Conservation (phyloP, 2,797 vertebrate genomes). For the Coccyzus lansbergi region DNA sequence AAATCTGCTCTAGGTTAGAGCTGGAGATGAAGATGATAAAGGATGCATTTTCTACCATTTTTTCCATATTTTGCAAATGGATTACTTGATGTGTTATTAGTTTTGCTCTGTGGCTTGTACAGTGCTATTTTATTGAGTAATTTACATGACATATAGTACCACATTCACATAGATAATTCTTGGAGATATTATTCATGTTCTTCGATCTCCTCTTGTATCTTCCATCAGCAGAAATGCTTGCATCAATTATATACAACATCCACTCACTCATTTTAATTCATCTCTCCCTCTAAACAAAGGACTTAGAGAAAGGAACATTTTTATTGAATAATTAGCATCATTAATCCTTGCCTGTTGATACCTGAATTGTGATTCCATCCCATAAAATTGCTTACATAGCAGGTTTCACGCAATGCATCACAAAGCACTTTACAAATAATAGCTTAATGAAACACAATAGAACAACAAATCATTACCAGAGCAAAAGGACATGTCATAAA, state of each 20-base stretch:
- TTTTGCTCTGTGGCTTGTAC: conserved; percentile 23
- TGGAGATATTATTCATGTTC: conserved; percentile 10
- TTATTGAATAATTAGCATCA: conserved; percentile 53
- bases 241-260: background rate
- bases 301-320: conserved; percentile 35
- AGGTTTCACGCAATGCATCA: conserved; percentile 26
- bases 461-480: conserved; percentile 55
- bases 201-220: background rate
- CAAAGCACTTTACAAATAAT: conserved; percentile 58
- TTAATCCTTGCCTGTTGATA: conserved; percentile 58
- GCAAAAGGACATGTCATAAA: conserved; percentile 51
- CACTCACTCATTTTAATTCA: conserved; percentile 5
- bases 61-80: background rate
- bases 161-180: background rate
- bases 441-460: conserved; percentile 50
- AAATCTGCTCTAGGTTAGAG: background rate
- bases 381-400: conserved; percentile 29
- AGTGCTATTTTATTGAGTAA: conserved; percentile 10
- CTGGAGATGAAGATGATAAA: background rate
- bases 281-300: background rate
- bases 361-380: conserved; percentile 36
- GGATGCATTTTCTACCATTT: background rate
- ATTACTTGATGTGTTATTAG: background rate
- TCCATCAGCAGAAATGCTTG: conserved; percentile 11
- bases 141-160: conserved; percentile 30